Percentiles rank a stretch among this genome's conserved stretches.
These are phyloP conservation scores for Drosophila barbarae DNA, from an alignment of 2,888 invertebrate genomes.

Conservation along the genomic window DNA sequence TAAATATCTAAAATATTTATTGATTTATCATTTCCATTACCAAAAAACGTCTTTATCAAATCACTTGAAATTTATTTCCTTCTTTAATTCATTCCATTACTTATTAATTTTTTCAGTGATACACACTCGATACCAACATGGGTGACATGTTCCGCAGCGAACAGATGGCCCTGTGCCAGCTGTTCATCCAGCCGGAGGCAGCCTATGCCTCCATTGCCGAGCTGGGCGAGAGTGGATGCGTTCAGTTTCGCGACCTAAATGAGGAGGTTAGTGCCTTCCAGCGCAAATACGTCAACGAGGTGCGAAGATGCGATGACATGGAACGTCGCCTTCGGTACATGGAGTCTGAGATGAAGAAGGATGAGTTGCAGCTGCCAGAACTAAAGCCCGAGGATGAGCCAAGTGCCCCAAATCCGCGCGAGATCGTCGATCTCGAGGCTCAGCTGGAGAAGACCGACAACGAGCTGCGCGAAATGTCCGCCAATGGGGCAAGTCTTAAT, in stretches of 20 bases:
- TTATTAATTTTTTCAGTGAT: constrained; percentile 10
- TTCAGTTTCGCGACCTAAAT: constrained; percentile 97
- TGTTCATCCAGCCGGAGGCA: constrained; percentile 97
- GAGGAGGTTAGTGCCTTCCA: constrained; percentile 89
- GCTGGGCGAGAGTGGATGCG: constrained; percentile 94
- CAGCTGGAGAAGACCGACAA: constrained; percentile 97
- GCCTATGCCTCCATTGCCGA: constrained; percentile 96
- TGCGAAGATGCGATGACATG: constrained; percentile 91
- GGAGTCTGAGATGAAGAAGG: constrained; percentile 88
- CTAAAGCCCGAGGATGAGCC: constrained; percentile 83
- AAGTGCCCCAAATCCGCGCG: constrained; percentile 86
- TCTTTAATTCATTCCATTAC: neutral
- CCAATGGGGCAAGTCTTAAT: constrained; percentile 94
- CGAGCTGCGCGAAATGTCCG: constrained; percentile 95
- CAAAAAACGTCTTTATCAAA: no score
- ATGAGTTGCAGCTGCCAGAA: constrained; percentile 85
- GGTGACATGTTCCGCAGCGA: constrained; percentile 93
- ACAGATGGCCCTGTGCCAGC: constrained; percentile 94
- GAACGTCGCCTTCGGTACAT: constrained; percentile 88
- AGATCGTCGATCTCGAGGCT: constrained; percentile 89
- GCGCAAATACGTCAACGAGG: constrained; percentile 91
- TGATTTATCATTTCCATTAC: no score
- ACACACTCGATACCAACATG: constrained; percentile 80
- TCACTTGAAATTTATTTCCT: neutral
- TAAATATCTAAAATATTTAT: neutral